Evolutionary conservation across 1,140 invertebrate species (phyloP), one percentile per base, ranked within the genome.

Genomic region (Drosophila ogumai): DNA sequence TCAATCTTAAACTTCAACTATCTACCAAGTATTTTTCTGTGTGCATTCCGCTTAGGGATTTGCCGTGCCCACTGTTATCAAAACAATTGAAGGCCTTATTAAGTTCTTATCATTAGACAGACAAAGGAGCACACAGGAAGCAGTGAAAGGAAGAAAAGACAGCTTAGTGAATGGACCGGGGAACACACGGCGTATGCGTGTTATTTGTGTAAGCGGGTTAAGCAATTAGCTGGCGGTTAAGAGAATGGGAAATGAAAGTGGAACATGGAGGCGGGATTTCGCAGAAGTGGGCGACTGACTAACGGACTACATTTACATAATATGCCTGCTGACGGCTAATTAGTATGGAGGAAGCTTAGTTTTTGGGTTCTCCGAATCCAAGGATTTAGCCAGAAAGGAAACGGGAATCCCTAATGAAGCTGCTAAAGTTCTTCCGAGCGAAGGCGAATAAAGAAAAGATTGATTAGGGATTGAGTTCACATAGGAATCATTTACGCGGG

Each of bases 21-120:
- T 0, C 25, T 10, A 12, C 1, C 28, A 32, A 12, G 0, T 13
- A 36, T 54, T 47, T 32, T 22, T 68, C 10, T 15, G 12, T 6
- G 31, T 59, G 25, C 10, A n/a, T 17, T 13, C 9, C 19, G 31
- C 13, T 71, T 38, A 49, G 15, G 50, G 54, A 31, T 63, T 71
- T 64, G 38, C 31, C 22, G 13, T 44, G 28, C 31, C 31, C 40
- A 60, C 17, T 63, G 38, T 50, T 72, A 61, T 72, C 58, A 61
- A 81, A 84, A 84, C 84, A 84, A 88, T 84, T 79, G 73, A 60
- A 54, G 56, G 55, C 55, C 65, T 63, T 78, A 80, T 80, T 80
- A 74, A 81, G 66, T 86, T 75, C 71, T 82, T 79, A 79, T 79
- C 80, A 82, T 80, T 78, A 78, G 75, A 19, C 43, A 58, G 66